phyloP scores from a whole-genome alignment of 2,113 vertebrate species.

The Campylomormyrus numenius region DNA sequence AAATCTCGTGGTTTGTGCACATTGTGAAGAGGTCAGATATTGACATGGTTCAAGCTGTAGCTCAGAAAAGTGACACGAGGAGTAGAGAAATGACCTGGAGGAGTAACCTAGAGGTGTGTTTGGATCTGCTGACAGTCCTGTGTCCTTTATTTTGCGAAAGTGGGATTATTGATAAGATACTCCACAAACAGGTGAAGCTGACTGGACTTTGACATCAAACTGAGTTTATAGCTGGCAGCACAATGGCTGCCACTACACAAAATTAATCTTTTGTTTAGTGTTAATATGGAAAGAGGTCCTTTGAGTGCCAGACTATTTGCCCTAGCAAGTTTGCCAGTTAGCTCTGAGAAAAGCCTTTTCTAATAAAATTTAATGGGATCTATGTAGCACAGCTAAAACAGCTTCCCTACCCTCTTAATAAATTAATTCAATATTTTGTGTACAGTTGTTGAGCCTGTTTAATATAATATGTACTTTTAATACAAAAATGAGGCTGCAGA shows the following conservation, averaged over 20 bases:
- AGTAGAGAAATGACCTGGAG: background rate
- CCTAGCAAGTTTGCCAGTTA: background rate
- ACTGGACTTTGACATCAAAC: background rate
- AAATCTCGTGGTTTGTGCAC: background rate
- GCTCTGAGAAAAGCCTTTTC: background rate
- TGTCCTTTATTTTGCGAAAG: background rate
- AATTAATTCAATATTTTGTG: background rate
- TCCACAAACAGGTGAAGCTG: background rate
- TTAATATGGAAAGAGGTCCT: background rate
- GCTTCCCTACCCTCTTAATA: background rate
- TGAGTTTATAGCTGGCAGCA: background rate
- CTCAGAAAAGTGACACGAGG: background rate
- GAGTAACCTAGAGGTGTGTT: background rate
- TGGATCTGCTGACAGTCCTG: background rate
- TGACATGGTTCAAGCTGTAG: background rate
- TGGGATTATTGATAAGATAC: background rate
- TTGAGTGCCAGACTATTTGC: background rate
- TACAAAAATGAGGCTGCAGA: background rate
- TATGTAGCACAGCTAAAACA: background rate
- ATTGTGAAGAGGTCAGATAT: background rate
- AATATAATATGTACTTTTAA: background rate
- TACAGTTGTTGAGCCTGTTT: background rate
- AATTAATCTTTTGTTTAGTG: background rate
- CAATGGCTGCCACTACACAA: background rate
- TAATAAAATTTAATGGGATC: background rate